Evolutionary conservation across 1,140 invertebrate species (phyloP).

Genomic region (Drosophila kepulauana): DNA sequence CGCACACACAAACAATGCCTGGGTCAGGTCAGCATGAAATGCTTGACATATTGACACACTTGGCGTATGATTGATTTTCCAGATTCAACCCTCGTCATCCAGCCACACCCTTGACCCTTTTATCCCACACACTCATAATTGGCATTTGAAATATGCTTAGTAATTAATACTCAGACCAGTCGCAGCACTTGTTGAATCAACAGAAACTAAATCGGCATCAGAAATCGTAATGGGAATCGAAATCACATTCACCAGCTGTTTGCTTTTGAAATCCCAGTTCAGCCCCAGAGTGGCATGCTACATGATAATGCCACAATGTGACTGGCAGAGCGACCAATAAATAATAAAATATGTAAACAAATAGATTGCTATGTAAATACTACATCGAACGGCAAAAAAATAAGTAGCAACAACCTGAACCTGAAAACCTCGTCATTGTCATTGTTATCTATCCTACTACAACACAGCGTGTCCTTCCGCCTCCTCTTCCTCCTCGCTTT

Average conservation of each 20-base stretch:
- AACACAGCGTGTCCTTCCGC: conserved; percentile 49
- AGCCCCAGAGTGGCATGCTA: conserved; percentile 27
- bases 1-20: conserved; percentile 35
- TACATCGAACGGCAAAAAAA: conserved; percentile 51
- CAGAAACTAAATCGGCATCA: not conserved
- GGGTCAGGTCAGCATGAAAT: conserved; percentile 65
- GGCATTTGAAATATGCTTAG: conserved; percentile 31
- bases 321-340: conserved; percentile 21
- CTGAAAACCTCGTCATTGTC: conserved; percentile 60
- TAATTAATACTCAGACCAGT: conserved; percentile 41
- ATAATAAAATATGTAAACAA: conserved; percentile 50
- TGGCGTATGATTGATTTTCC: conserved; percentile 75
- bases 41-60: conserved; percentile 77
- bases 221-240: not conserved
- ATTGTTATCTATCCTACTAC: conserved; percentile 62
- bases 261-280: conserved; percentile 43
- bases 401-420: conserved; percentile 32
- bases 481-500: not conserved
- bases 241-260: conserved; percentile 5
- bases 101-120: conserved; percentile 1
- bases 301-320: conserved; percentile 61
- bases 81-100: conserved; percentile 34
- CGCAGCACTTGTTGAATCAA: conserved; percentile 70
- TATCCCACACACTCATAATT: not conserved
- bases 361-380: conserved; percentile 66